Percentiles rank a stretch among this genome's conserved stretches.
These are phyloP conservation scores for Lucinisca nassula DNA, from an alignment of 2,888 invertebrate species.

Conservation along the genomic window DNA sequence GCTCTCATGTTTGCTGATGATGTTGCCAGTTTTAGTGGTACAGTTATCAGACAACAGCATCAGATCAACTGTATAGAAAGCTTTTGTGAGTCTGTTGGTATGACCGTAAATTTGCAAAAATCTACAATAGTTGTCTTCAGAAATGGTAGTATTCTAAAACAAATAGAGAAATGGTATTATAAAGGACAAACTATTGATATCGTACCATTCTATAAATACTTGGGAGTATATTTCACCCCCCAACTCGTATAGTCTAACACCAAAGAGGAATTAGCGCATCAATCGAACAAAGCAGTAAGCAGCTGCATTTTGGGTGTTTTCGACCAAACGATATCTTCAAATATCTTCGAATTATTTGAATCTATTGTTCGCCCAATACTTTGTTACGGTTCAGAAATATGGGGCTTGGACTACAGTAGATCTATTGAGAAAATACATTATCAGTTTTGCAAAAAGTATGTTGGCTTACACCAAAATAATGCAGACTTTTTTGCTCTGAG, in stretches of 20 bases:
- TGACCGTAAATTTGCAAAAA: conserved; percentile 4
- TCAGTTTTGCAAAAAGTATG: conserved; percentile 37
- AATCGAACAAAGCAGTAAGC: neutral
- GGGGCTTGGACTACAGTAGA: neutral
- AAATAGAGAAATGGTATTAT: neutral
- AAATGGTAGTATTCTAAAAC: conserved; percentile 8
- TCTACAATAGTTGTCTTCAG: neutral
- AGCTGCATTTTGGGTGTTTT: neutral
- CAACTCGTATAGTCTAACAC: neutral
- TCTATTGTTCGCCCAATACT: conserved; percentile 17
- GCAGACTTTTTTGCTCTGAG: conserved; percentile 31
- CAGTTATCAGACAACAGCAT: neutral
- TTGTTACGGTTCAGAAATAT: neutral
- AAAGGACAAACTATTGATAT: conserved; percentile 3
- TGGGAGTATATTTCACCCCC: conserved; percentile 19
- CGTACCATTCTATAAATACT: conserved; percentile 14
- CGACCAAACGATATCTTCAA: neutral
- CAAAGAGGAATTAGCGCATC: conserved; percentile 3
- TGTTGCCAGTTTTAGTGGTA: conserved; percentile 8
- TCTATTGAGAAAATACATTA: conserved; percentile 21
- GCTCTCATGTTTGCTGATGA: too few species aligned
- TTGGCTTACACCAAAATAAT: conserved; percentile 25
- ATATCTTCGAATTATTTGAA: too few species aligned
- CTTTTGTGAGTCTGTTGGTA: conserved; percentile 14
- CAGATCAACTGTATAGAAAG: conserved; percentile 2